Evolutionary conservation across 2,888 invertebrate genomes (phyloP).

Genomic region (Ophioninae sp.): DNA sequence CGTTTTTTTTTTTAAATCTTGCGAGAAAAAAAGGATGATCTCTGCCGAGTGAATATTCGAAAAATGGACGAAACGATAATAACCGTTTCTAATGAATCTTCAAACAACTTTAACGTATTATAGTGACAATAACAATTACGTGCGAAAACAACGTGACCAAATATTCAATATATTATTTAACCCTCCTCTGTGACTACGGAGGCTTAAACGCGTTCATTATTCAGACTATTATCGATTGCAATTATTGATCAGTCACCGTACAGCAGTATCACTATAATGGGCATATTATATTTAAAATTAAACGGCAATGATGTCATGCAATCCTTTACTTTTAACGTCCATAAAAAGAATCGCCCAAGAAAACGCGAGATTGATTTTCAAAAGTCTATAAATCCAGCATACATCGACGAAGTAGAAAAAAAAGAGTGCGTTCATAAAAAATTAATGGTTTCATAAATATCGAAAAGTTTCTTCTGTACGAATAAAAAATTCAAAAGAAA

Average conservation of each 20-base stretch:
- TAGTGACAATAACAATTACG: neutral
- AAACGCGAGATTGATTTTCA: neutral
- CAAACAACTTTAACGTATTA: neutral
- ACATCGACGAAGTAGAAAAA: neutral
- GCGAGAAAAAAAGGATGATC: neutral
- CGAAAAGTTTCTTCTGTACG: neutral
- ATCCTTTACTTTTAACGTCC: neutral
- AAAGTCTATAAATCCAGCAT: neutral
- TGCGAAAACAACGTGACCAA: too few species aligned
- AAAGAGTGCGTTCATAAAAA: neutral
- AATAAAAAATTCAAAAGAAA: neutral
- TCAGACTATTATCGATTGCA: neutral
- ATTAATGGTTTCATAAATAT: neutral
- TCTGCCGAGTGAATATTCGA: neutral
- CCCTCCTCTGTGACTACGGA: too few species aligned
- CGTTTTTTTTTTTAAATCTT: neutral
- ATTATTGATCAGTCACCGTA: neutral
- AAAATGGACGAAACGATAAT: neutral
- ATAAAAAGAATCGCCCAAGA: neutral
- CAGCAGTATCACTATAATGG: neutral
- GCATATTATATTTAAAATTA: neutral
- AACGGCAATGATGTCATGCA: neutral
- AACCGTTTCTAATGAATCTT: neutral
- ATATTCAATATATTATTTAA: too few species aligned
- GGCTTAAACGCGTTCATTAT: neutral